Conservation (phyloP, 2,113 vertebrate species). For the Chrysochloris asiatica region DNA sequence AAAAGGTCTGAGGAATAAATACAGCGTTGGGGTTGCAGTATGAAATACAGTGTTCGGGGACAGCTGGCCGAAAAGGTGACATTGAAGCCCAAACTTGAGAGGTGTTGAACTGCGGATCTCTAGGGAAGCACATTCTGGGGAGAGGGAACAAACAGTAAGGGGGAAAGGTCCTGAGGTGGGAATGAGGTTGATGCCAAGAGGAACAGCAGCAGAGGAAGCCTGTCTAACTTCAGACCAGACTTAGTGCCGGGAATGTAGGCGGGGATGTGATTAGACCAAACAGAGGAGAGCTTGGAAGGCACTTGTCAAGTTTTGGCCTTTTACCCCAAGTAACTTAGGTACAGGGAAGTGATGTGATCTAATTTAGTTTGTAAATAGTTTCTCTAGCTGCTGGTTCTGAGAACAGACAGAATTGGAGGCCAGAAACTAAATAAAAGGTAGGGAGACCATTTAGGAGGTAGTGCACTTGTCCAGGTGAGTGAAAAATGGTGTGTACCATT, state of each 20-base stretch:
- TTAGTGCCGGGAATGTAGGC: not conserved
- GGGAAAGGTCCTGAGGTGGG: not conserved
- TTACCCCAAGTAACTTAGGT: conserved; percentile 10
- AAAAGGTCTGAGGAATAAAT: not conserved
- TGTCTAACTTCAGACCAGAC: not conserved
- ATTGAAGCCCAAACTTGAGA: not conserved
- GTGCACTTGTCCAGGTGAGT: not conserved
- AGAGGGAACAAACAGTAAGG: not conserved
- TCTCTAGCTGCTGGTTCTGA: conserved; percentile 16
- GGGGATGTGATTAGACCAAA: not conserved
- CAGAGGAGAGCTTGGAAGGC: not conserved
- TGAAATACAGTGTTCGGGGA: not conserved
- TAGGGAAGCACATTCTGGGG: not conserved
- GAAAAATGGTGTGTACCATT: not conserved
- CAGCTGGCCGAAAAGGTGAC: not conserved
- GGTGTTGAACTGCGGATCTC: not conserved
- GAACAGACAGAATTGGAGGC: not conserved
- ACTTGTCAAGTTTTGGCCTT: conserved; percentile 23
- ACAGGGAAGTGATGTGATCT: not conserved
- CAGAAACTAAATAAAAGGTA: not conserved
- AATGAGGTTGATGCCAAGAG: conserved; percentile 9
- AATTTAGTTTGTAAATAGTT: not conserved
- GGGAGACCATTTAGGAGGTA: not conserved
- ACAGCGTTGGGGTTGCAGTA: not conserved
- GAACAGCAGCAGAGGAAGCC: not conserved